Conservation (phyloP, 2,113 vertebrate genomes). For the Probosciger aterrimus region DNA sequence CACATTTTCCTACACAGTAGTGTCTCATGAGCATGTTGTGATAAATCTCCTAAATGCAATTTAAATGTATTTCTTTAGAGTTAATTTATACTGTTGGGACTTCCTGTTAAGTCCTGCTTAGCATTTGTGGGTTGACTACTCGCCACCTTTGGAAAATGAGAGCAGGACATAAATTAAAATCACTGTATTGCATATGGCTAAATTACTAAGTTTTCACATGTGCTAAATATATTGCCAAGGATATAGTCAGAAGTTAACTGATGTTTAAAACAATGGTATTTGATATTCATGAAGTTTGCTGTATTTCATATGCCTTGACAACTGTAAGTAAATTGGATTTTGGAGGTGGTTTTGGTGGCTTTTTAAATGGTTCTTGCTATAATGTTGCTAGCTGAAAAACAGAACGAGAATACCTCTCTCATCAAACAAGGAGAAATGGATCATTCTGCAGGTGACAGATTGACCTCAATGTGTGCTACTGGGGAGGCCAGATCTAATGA, state of each 20-base stretch:
- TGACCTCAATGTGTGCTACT: neutral
- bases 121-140: neutral
- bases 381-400: neutral
- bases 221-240: neutral
- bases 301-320: neutral
- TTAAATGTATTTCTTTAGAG: neutral
- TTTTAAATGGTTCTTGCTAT: neutral
- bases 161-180: neutral
- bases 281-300: neutral
- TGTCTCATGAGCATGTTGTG: neutral
- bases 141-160: neutral
- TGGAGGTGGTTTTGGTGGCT: neutral
- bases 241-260: neutral
- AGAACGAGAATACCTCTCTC: neutral
- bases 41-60: conserved; percentile 12
- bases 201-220: neutral
- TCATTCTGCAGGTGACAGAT: neutral
- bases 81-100: neutral
- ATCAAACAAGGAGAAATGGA: neutral
- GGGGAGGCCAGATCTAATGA: neutral
- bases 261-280: neutral
- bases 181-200: neutral
- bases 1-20: conserved; percentile 11
- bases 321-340: neutral
- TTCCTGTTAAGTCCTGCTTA: neutral